Base-by-base conservation (phyloP, 1,140 invertebrate species). In the Sminthurinus signatus region DNA sequence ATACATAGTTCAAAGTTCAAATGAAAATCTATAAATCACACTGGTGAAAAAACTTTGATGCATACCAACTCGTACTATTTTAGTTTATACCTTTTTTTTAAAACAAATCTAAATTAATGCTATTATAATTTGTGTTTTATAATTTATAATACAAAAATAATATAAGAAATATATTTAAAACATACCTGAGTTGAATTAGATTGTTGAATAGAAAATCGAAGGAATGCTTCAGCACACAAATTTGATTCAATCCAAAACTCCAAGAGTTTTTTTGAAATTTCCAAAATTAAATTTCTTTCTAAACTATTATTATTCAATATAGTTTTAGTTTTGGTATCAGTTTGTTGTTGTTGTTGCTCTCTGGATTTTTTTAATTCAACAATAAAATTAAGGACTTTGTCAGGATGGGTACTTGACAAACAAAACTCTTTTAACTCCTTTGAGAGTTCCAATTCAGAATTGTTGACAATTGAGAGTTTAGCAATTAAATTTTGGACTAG, bases 141-240 rank as follows among this genome's bases (percentile, higher is more conserved):
- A n/a, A n/a, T n/a, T n/a, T n/a, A n/a, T n/a, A n/a, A n/a, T n/a
- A n/a, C n/a, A n/a, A n/a, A n/a, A n/a, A n/a, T n/a, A n/a, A n/a
- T n/a, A n/a, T n/a, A n/a, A n/a, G n/a, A n/a, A n/a, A n/a, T n/a
- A n/a, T n/a, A 48, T 10, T 19, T n/a, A 25, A 48, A 25, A 48
- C 25, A 36, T 59, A 69, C 67, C 67, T 69, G 54, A n/a, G 60
- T 44, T 52, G 60, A 44, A 50, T 36, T 25, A 1, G 42, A 57
- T 32, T 44, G 52, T 58, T 60, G 56, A 25, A 69, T 42, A 21
- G 55, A 62, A 25, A 59, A 56, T 31, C 42, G 55, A 17, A 62
- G 61, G 27, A 69, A 62, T 0, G 62, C 62, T 54, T 69, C 62
- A 8, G 67, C 58, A 44, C 62, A 64, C 25, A 42, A 65, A 48